Percentiles rank a stretch among this genome's conserved stretches.
Evolutionary conservation across 2,888 invertebrate species (phyloP).

Genomic region (Hirudinaria manillensis): DNA sequence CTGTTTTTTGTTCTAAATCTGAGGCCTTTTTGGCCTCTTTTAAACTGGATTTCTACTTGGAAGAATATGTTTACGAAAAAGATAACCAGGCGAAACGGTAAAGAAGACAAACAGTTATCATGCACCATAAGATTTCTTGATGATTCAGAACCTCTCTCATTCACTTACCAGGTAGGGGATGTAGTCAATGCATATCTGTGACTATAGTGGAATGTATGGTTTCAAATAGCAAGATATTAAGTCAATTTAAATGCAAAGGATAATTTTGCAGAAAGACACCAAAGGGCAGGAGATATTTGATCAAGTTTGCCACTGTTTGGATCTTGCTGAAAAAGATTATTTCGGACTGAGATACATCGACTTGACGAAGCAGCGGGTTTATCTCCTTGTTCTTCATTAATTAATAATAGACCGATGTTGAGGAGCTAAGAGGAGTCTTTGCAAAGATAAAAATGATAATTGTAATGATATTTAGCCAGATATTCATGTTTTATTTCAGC

Average conservation of each 20-base stretch:
- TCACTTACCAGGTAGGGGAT: conserved; percentile 47
- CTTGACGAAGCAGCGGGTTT: conserved; percentile 82
- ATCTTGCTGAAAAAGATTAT: conserved; percentile 89
- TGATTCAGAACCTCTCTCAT: conserved; percentile 51
- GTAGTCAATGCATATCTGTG: too few species aligned
- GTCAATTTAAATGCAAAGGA: conserved; percentile 9
- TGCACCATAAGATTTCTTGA: conserved; percentile 52
- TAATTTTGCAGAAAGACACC: conserved; percentile 72
- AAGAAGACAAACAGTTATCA: conserved; percentile 48
- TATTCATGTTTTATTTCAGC: conserved; percentile 59
- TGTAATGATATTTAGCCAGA: too few species aligned
- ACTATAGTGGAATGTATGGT: background rate
- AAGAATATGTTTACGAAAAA: conserved; percentile 4
- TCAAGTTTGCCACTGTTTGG: conserved; percentile 83
- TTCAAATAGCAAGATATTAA: background rate
- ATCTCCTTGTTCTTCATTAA: background rate
- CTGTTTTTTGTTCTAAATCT: too few species aligned
- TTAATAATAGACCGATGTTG: background rate
- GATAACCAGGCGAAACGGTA: background rate
- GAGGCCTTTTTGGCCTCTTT: too few species aligned
- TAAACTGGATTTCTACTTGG: too few species aligned
- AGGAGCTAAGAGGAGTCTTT: background rate
- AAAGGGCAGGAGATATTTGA: conserved; percentile 83
- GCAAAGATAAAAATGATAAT: background rate
- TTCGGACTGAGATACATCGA: conserved; percentile 90